phyloP scores from a whole-genome alignment of 2,113 vertebrate species.

The Tyrannus savana region DNA sequence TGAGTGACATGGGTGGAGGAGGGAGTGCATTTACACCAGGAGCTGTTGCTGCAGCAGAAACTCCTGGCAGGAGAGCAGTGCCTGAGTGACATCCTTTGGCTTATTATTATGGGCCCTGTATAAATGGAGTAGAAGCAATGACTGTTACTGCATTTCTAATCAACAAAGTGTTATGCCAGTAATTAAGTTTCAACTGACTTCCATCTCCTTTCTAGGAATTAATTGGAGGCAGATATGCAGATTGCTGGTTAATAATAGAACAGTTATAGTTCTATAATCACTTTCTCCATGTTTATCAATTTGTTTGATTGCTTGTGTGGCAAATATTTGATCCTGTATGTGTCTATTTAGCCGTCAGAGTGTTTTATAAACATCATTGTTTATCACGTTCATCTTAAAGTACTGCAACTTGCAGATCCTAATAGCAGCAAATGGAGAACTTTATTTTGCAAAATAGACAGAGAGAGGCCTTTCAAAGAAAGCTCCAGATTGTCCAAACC shows the following conservation, averaged over 20 bases:
- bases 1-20: conserved; percentile 22
- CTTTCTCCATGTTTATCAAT: conserved; percentile 72
- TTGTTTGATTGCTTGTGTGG: conserved; percentile 74
- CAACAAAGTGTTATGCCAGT: conserved; percentile 69
- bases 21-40: conserved; percentile 1
- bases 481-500: conserved; percentile 37
- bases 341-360: conserved; percentile 58
- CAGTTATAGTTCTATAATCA: conserved; percentile 71
- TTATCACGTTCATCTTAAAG: conserved; percentile 57
- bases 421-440: neutral
- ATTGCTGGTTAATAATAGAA: conserved; percentile 76
- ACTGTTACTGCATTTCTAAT: conserved; percentile 65
- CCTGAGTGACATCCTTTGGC: conserved; percentile 60
- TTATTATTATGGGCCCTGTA: conserved; percentile 37
- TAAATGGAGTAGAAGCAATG: conserved; percentile 56
- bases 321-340: conserved; percentile 70
- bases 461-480: neutral
- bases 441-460: neutral
- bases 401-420: neutral
- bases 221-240: conserved; percentile 71
- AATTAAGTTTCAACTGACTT: conserved; percentile 75
- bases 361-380: conserved; percentile 46
- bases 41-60: conserved; percentile 10
- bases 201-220: conserved; percentile 65
- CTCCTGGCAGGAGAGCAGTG: conserved; percentile 45